Percentiles rank a stretch among this genome's conserved stretches.
Conservation (phyloP, 2,888 invertebrate genomes). For the Tiphia femorata region DNA sequence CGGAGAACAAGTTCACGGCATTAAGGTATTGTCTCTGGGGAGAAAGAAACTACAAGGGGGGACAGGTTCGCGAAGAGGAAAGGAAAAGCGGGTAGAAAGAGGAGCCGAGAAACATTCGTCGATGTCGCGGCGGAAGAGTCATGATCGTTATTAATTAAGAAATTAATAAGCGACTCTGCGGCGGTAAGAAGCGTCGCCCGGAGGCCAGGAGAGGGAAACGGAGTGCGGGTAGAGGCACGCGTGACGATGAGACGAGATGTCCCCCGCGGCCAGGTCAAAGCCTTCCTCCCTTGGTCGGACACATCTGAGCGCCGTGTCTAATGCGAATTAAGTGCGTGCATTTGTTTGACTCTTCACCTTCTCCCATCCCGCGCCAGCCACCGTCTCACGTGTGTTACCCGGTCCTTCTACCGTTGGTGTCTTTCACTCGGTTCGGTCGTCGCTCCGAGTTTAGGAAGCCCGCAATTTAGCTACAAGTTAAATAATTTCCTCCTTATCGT, state of each 20-base stretch:
- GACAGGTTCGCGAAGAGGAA: too few relatives aligned
- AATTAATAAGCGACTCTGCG: constrained; percentile 30
- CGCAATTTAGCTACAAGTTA: too few relatives aligned
- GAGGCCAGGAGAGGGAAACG: constrained; percentile 14
- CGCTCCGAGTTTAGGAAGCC: too few relatives aligned
- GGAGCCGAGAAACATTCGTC: not conserved
- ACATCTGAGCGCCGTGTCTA: constrained; percentile 31
- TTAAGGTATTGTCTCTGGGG: too few relatives aligned
- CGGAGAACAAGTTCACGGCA: too few relatives aligned
- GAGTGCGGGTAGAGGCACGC: not conserved
- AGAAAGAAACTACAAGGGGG: too few relatives aligned
- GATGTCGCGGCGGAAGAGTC: constrained; percentile 17
- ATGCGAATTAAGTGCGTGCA: constrained; percentile 35
- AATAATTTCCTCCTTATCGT: too few relatives aligned
- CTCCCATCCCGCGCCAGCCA: constrained; percentile 17
- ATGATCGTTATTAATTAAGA: constrained; percentile 37
- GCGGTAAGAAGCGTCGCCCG: too few relatives aligned
- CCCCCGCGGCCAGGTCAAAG: constrained; percentile 16
- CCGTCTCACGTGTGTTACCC: too few relatives aligned
- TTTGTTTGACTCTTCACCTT: constrained; percentile 28
- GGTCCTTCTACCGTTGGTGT: too few relatives aligned
- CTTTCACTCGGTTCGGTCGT: too few relatives aligned
- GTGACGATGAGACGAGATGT: constrained; percentile 10
- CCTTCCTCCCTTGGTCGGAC: constrained; percentile 14
- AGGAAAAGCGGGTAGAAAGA: not conserved